Evolutionary conservation across 1,140 invertebrate species (phyloP), one percentile per base, ranked within the genome.

Genomic region (Panulirus ornatus): DNA sequence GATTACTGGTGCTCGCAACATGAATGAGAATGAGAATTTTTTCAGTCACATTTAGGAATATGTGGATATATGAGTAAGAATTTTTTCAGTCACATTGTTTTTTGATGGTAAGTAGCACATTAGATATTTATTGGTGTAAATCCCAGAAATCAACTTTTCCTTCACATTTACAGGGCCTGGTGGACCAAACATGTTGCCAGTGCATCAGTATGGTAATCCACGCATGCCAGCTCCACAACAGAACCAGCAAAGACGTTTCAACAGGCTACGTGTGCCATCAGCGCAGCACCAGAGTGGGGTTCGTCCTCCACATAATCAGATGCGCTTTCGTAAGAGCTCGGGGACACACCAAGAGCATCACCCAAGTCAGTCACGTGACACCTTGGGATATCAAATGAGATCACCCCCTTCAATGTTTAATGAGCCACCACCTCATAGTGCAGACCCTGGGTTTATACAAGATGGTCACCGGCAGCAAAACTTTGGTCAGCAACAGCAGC

Each of bases 381-480:
- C 54, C 30, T 19, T 16, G 11, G 78, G 47, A 34, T 81, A 36
- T 19, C 47, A 51, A 36, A 51, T 58, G 36, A 81, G 78, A 22
- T 36, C 51, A 58, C 47, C 51, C 11, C 47, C 30, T 22, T 30
- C 78, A 22, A 9, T 42, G 9, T 81, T 81, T n/a, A 81, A 34
- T 54, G 78, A 81, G n/a, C 78, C 78, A 6, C 78, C 78, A 58
- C 78, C 78, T 1, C n/a, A 34, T 36, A 30, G 42, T 22, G 19
- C 47, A 11, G 78, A 81, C 36, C 42, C 78, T 34, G 30, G n/a
- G 11, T 81, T 38, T 54, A 5, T 42, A 54, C 78, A 81, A n/a
- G 78, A 81, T 44, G 11, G 42, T 70, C 70, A 58, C 8, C 38
- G 70, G 14, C 83, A 84, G 40, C 83, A 84, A n/a, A n/a, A 71